Base-by-base conservation (phyloP, 2,888 invertebrate species). In the Pseudococcus jackbeardsleyi region DNA sequence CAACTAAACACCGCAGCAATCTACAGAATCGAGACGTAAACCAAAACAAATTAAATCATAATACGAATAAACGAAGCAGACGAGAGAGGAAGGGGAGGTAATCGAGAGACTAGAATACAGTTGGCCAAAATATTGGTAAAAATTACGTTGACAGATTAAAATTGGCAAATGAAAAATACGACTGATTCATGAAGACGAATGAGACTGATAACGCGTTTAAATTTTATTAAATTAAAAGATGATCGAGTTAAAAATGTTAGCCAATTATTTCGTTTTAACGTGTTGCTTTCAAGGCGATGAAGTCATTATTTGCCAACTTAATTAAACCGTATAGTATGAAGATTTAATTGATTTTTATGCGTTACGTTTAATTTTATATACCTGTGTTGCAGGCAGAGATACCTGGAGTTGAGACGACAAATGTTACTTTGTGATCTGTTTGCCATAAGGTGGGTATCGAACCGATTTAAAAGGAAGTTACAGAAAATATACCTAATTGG, bases 211-310 rank as follows among this genome's bases (percentile, higher is more conserved):
- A 22, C 22, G 22, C 22, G 64, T 64, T 64, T 22, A 64, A 64
- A 64, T 64, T 22, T 9, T 22, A 9, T 64, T 22, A 64, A 19
- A 64, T 64, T 64, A 64, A 64, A 64, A 22, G 15, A 64, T 64
- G 19, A 22, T 64, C 12, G 19, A 19, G 64, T 64, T 7, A 64
- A 64, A 64, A 22, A 64, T 22, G 22, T 64, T 64, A 64, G 22
- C 64, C 64, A 64, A 64, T 64, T 64, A 64, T 64, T 64, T 64
- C 22, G 22, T 64, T 64, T 64, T 64, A 64, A 59, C 59, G 64
- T 64, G 22, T 64, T 22, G 64, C 64, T 64, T 64, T 64, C 22
- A 64, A 64, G 64, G 64, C 19, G 64, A 64, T 64, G 64, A 64
- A 64, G 64, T 22, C 19, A 64, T 64, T 64, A 64, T 64, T 42